Evolutionary conservation across 2,888 invertebrate species (phyloP), one percentile per base, ranked within the genome.

Genomic region (Ormia ochracea): DNA sequence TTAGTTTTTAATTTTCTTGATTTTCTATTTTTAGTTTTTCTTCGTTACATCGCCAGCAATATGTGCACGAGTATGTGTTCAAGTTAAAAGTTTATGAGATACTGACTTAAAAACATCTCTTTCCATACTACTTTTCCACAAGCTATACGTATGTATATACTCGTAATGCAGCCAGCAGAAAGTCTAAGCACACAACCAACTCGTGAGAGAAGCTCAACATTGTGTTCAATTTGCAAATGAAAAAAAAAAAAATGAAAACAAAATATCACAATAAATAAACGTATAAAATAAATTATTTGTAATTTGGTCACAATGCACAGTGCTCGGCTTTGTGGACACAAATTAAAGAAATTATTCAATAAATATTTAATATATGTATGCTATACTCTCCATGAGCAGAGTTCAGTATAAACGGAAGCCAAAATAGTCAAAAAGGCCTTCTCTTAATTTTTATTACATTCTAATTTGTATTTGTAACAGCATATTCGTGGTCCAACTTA

Each of bases 51-150:
- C 52, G 41, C n/a, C 41, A 61, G 52, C 43, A 63, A 4, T 28
- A 12, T 45, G 45, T n/a, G n/a, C n/a, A n/a, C n/a, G n/a, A n/a
- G n/a, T 50, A 59, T 76, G 70, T 61, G 48, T 59, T 48, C 66
- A 38, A 73, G 66, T 63, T 68, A 76, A 80, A 68, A 33, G 76
- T 63, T 76, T 76, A 26, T 73, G 72, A 68, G 80, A 76, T 80
- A 80, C 80, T 80, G 80, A 79, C 75, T 79, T 74, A 74, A 78
- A 59, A 74, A 63, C 59, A 54, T n/a, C 38, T 59, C 63, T 45
- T 73, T 76, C 21, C 50, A 80, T 72, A 80, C 80, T 56, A 80
- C 76, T 76, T 80, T 70, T 80, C 61, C 59, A 45, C 63, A 48
- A 78, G 33, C 23, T 63, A 48, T 50, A 58, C 23, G 43, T n/a